Evolutionary conservation across 1,140 invertebrate species (phyloP).

Genomic region (Pseudomyrmex cubaensis): DNA sequence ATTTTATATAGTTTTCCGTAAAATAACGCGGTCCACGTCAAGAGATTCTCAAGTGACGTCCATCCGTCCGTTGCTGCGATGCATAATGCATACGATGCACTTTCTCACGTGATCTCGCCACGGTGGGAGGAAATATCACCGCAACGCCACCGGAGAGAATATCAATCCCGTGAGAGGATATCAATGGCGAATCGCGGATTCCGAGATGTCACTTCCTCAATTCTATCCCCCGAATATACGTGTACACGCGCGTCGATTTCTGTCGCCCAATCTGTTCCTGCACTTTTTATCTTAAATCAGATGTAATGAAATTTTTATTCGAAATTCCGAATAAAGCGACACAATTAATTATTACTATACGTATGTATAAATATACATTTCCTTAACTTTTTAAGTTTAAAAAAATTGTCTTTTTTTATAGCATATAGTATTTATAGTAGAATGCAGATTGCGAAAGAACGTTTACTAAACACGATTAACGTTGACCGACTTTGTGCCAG

Average conservation of each 20-base stretch:
- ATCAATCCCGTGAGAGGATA: slow-evolving; percentile 52
- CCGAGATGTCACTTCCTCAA: slow-evolving; percentile 46
- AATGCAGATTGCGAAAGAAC: slow-evolving; percentile 11
- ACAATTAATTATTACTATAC: background rate
- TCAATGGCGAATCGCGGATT: slow-evolving; percentile 51
- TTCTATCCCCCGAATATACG: background rate
- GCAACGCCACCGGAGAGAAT: slow-evolving; percentile 46
- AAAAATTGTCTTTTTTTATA: too few relatives aligned
- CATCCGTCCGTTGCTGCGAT: slow-evolving; percentile 29
- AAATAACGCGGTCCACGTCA: slow-evolving; percentile 37
- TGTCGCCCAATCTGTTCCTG: background rate
- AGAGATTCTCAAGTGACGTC: slow-evolving; percentile 51
- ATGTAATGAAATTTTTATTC: too few relatives aligned
- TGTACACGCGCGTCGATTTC: background rate
- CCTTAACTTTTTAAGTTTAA: background rate
- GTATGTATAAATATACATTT: background rate
- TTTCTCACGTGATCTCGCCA: slow-evolving; percentile 56
- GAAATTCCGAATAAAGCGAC: too few relatives aligned
- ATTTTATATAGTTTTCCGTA: slow-evolving; percentile 32
- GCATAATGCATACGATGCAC: slow-evolving; percentile 59
- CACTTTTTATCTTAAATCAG: too few relatives aligned
- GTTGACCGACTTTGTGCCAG: slow-evolving; percentile 14
- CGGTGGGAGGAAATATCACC: slow-evolving; percentile 42
- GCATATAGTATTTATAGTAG: background rate
- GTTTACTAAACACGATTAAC: slow-evolving; percentile 21